Evolutionary conservation across 1,140 invertebrate genomes (phyloP).

Genomic region (Campodea augens): DNA sequence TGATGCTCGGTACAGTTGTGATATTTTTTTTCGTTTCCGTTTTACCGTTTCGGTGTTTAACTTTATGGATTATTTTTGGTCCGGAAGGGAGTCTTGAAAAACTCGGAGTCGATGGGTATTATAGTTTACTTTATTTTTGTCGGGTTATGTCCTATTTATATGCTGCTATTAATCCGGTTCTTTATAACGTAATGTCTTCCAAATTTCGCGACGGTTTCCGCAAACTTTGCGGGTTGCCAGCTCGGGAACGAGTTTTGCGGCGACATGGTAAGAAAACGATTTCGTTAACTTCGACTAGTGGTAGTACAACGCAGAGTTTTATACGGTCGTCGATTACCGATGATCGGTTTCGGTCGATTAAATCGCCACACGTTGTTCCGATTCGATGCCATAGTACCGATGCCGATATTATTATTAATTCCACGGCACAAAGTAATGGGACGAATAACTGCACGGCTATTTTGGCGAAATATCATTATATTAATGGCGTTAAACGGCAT

Average conservation of each 20-base stretch:
- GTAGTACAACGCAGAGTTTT: neutral
- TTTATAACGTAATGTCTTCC: conserved; percentile 68
- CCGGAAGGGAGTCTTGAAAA: conserved; percentile 33
- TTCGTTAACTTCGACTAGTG: neutral
- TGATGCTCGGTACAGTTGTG: conserved; percentile 68
- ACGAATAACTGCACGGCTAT: neutral
- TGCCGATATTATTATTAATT: no score
- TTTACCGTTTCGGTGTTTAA: conserved; percentile 64
- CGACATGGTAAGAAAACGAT: neutral
- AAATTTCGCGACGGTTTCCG: conserved; percentile 61
- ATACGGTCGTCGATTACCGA: neutral
- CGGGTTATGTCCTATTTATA: conserved; percentile 72
- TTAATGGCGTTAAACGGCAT: neutral
- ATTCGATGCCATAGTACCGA: no score
- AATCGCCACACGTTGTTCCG: neutral
- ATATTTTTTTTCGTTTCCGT: conserved; percentile 69
- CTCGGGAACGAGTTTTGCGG: neutral
- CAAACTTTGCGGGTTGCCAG: conserved; percentile 32
- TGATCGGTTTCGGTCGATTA: neutral
- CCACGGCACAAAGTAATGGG: neutral
- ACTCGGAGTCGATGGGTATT: conserved; percentile 49
- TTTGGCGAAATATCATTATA: neutral
- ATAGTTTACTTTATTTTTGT: conserved; percentile 58
- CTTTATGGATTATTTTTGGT: conserved; percentile 52
- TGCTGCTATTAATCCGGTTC: conserved; percentile 60